Conservation (phyloP, 2,113 vertebrate genomes). For the Onychostoma macrolepis region DNA sequence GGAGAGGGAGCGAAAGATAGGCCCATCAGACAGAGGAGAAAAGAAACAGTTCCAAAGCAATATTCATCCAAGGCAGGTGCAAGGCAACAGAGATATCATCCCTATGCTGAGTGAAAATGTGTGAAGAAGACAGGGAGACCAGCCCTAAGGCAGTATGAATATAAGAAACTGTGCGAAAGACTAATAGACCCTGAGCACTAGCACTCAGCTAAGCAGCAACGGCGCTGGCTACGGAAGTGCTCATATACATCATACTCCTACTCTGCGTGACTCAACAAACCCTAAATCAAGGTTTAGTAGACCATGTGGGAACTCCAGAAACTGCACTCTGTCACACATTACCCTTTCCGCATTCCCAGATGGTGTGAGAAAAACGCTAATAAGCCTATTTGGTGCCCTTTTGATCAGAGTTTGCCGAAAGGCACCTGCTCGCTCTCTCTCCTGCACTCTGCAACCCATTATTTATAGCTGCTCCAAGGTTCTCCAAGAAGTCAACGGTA, state of each 20-base stretch:
- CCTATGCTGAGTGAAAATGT: not conserved
- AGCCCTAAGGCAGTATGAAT: not conserved
- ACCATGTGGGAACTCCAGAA: slow-evolving; percentile 25
- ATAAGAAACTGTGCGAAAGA: not conserved
- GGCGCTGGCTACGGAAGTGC: not conserved
- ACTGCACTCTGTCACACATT: slow-evolving; percentile 38
- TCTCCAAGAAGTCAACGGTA: slow-evolving; percentile 22
- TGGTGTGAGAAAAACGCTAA: slow-evolving; percentile 38
- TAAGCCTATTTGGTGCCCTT: slow-evolving; percentile 35
- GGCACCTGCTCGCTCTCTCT: slow-evolving; percentile 26
- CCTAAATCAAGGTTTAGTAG: slow-evolving; percentile 3
- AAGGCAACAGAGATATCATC: not conserved
- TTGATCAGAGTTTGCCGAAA: slow-evolving; percentile 37
- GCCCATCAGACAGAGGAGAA: not conserved
- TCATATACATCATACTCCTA: slow-evolving; percentile 28
- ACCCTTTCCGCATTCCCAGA: slow-evolving; percentile 18
- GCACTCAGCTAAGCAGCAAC: not conserved
- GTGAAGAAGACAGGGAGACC: not conserved
- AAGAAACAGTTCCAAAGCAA: not conserved
- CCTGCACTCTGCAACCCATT: slow-evolving; percentile 23
- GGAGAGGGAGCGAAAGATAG: not conserved
- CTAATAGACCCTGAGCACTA: slow-evolving; percentile 27
- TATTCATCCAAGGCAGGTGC: not conserved
- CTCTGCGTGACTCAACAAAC: slow-evolving; percentile 20
- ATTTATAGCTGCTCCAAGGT: slow-evolving; percentile 31